Conservation (phyloP, 2,888 invertebrate species). For the Drosophila hamatofila region DNA sequence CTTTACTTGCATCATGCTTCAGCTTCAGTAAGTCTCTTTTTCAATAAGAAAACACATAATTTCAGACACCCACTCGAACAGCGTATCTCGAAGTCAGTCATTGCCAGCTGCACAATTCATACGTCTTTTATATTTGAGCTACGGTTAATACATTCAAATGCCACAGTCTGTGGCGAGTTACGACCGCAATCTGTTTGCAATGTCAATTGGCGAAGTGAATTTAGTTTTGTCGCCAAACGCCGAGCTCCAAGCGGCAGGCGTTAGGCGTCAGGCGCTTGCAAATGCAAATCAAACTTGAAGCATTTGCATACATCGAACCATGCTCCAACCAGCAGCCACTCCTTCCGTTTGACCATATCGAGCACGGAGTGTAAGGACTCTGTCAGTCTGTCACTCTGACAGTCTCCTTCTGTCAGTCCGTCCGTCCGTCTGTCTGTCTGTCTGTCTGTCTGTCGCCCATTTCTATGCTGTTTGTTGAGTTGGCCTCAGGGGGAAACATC, state of each 20-base stretch:
- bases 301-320: constrained; percentile 63
- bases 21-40: too few relatives aligned
- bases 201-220: constrained; percentile 77
- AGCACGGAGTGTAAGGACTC: neutral
- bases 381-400: constrained; percentile 1
- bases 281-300: constrained; percentile 67
- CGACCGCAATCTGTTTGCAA: constrained; percentile 74
- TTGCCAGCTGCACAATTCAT: neutral
- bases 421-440: neutral
- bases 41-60: too few relatives aligned
- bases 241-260: neutral
- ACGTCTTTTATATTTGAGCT: neutral
- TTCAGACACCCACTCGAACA: neutral
- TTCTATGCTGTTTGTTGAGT: constrained; percentile 27
- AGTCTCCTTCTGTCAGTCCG: constrained; percentile 1
- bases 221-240: constrained; percentile 50
- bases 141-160: constrained; percentile 47
- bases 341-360: constrained; percentile 16
- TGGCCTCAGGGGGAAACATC: constrained; percentile 31
- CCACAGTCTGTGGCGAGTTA: constrained; percentile 50
- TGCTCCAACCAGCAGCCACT: constrained; percentile 30
- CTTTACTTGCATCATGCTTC: too few relatives aligned
- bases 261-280: constrained; percentile 35
- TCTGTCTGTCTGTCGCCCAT: constrained; percentile 2
- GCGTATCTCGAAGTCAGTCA: neutral